Base-by-base conservation (phyloP, 2,888 invertebrate species). In the Ephialtes manifestator region DNA sequence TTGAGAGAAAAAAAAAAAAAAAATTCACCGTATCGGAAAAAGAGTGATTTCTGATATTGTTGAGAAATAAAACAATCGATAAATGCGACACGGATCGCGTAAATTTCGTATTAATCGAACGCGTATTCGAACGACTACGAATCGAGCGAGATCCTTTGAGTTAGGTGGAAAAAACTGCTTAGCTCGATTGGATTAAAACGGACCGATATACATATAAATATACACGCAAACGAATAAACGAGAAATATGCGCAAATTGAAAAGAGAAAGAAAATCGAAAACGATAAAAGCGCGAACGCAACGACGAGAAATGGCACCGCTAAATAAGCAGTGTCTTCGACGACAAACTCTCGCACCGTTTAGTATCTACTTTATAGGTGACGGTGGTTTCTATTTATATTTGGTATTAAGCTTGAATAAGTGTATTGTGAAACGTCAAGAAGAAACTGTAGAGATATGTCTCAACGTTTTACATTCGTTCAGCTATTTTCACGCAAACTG, bases 351-450 rank as follows among this genome's bases (percentile, higher is more conserved):
- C 76, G 78, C 79, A 79, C 84, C 81, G 72, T 85, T 84, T 86
- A 88, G 87, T 86, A 87, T 83, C 72, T 88, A 88, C 86, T 87
- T 87, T 89, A 87, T 89, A 89, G 91, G 91, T 91, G 91, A 89
- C 87, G 91, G 91, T 91, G 87, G 86, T 81, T 85, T 87, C 87
- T 90, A 90, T 91, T 90, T 89, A 88, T 89, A 86, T 58, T 89
- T 88, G 89, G 88, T 90, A 72, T 77, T 78, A 90, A 87, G 87
- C 88, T 87, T 82, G 74, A 67, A 87, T 86, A 88, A 87, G 88
- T 88, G 87, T 90, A 87, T 87, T 82, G 46, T 46, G 48, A 81
- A 75, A 46, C 65, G 65, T 28, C 28, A 24, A 55, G 39, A 46
- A 13, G n/a, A 53, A 28, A 77, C 18, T n/a, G 39, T n/a, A 51